Conservation (phyloP, 2,888 invertebrate species). For the Metalampra italica region DNA sequence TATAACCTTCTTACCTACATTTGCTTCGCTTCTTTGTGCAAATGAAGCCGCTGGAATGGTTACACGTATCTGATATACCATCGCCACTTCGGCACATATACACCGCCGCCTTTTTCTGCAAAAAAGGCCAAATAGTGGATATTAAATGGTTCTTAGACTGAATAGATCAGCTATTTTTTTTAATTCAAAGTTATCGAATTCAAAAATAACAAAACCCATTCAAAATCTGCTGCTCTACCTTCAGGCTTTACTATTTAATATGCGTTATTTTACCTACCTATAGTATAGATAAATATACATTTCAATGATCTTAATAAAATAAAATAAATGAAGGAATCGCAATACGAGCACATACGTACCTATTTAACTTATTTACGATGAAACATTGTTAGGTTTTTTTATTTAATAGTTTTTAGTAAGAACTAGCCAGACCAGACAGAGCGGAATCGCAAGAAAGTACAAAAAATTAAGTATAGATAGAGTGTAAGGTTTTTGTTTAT, state of each 20-base stretch:
- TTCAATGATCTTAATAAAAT: no score
- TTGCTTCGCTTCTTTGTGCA: conserved; percentile 66
- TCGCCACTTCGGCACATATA: conserved; percentile 1
- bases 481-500: conserved; percentile 60
- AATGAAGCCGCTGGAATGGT: conserved; percentile 49
- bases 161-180: background rate
- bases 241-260: no score
- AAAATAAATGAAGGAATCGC: no score
- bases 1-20: conserved; percentile 78
- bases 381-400: background rate
- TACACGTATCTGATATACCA: conserved; percentile 25
- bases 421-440: conserved; percentile 1
- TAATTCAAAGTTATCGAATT: background rate
- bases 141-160: background rate
- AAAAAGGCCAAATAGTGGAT: conserved; percentile 4
- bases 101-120: conserved; percentile 1
- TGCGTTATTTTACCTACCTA: no score
- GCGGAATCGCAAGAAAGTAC: conserved; percentile 25
- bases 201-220: background rate
- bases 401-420: background rate
- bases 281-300: no score
- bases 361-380: no score
- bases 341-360: no score
- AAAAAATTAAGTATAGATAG: conserved; percentile 40
- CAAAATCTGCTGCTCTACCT: no score